A percentile compares a stretch with the other conserved stretches of the same genome.
phyloP scores from a whole-genome alignment of 2,113 vertebrate species.

The Sylvilagus bachmani region DNA sequence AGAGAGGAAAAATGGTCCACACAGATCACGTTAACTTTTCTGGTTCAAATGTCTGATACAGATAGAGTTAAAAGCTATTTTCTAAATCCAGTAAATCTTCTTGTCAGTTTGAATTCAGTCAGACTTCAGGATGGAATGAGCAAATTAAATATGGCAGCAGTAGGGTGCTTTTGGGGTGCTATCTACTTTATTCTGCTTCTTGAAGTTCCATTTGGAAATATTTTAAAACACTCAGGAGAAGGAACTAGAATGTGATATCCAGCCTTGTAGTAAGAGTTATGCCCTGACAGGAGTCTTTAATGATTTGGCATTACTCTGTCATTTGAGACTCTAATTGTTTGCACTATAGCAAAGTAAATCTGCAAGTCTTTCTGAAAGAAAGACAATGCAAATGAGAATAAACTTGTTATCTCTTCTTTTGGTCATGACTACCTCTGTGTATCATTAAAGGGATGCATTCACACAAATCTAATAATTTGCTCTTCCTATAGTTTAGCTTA shows the following conservation, averaged over 20 bases:
- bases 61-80: constrained; percentile 58
- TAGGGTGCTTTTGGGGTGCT: background rate
- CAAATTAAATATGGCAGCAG: constrained; percentile 63
- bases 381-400: constrained; percentile 41
- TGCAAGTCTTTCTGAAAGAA: background rate
- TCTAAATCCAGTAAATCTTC: constrained; percentile 63
- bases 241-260: background rate
- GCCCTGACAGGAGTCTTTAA: background rate
- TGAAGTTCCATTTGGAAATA: constrained; percentile 4
- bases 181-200: constrained; percentile 39
- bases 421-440: background rate
- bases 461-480: background rate
- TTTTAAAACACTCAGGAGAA: constrained; percentile 57
- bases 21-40: constrained; percentile 4
- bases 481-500: background rate
- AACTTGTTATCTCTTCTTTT: background rate
- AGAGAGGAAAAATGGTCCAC: background rate
- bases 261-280: background rate
- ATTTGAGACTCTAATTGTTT: constrained; percentile 13
- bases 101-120: constrained; percentile 57
- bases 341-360: background rate
- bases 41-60: constrained; percentile 45
- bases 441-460: background rate
- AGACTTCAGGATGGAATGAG: constrained; percentile 44
- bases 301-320: background rate